Conservation (phyloP, 1,140 invertebrate species). For the Dreissena rostriformis region DNA sequence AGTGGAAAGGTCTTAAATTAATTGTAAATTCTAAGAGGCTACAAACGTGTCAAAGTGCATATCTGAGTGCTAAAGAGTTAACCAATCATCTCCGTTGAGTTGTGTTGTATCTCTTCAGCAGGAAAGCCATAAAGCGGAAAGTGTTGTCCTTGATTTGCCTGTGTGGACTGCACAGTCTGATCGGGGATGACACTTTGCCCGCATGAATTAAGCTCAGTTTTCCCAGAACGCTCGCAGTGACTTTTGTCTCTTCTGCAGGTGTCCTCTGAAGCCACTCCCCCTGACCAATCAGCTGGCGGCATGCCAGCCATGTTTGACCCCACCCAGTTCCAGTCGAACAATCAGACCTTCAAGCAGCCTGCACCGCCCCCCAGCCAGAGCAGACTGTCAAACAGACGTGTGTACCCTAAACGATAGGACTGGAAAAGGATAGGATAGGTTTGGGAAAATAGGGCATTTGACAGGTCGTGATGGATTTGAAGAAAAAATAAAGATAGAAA, state of each 20-base stretch:
- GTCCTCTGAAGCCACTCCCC: constrained; percentile 9
- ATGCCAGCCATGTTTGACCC: constrained; percentile 49
- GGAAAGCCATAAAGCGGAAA: too few species aligned
- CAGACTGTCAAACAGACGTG: constrained; percentile 34
- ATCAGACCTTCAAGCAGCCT: constrained; percentile 37
- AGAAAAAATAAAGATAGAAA: too few species aligned
- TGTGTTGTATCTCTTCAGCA: neutral
- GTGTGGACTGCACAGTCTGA: too few species aligned
- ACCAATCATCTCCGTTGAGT: neutral
- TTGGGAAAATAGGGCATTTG: too few species aligned
- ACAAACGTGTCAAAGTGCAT: neutral
- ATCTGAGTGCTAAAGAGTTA: neutral
- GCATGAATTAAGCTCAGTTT: too few species aligned
- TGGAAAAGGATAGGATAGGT: neutral
- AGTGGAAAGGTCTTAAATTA: neutral
- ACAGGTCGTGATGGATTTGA: too few species aligned
- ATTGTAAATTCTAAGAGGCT: neutral
- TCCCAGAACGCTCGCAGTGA: too few species aligned
- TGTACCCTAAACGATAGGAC: constrained; percentile 29
- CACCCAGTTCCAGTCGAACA: constrained; percentile 35
- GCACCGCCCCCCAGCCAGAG: constrained; percentile 10
- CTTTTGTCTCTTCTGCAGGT: constrained; percentile 30
- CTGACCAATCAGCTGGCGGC: neutral
- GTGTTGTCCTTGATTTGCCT: too few species aligned
- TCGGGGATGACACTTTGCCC: too few species aligned